phyloP scores from a whole-genome alignment of 2,113 vertebrate genomes.

The Hystrix brachyura region DNA sequence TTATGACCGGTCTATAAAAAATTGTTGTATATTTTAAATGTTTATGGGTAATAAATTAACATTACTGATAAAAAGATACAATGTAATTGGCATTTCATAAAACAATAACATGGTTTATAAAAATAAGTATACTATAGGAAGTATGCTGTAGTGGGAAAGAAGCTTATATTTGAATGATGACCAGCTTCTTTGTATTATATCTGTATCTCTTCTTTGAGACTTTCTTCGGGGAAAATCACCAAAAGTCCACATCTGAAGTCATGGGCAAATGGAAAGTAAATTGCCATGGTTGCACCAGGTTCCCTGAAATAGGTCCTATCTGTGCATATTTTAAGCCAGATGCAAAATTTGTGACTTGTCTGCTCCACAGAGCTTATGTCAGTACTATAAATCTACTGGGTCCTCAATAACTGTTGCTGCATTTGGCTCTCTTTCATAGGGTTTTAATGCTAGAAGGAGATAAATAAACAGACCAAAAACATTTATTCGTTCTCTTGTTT shows the following conservation, averaged over 20 bases:
- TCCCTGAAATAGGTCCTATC: too few species aligned
- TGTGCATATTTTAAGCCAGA: neutral
- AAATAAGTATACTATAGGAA: neutral
- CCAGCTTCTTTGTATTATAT: neutral
- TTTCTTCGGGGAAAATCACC: neutral
- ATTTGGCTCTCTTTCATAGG: slow-evolving; percentile 12
- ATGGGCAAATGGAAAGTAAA: neutral
- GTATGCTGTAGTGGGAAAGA: neutral
- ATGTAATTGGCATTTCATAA: slow-evolving; percentile 40
- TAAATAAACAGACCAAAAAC: neutral
- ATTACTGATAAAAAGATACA: slow-evolving; percentile 12
- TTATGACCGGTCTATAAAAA: slow-evolving; percentile 66
- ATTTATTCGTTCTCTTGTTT: neutral
- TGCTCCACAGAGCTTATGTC: neutral
- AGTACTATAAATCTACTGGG: neutral
- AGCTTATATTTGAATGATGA: slow-evolving; percentile 40
- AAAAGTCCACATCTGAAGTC: neutral
- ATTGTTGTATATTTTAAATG: slow-evolving; percentile 45
- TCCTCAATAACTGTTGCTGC: neutral
- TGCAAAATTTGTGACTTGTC: neutral
- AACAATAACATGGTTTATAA: slow-evolving; percentile 42
- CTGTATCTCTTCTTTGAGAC: neutral
- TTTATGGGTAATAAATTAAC: slow-evolving; percentile 51
- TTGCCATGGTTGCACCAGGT: neutral
- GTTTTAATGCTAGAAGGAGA: slow-evolving; percentile 2